Percentiles rank a stretch among this genome's conserved stretches.
These are phyloP conservation scores for Carassius carassius DNA, from an alignment of 2,113 vertebrate species.

Conservation along the genomic window DNA sequence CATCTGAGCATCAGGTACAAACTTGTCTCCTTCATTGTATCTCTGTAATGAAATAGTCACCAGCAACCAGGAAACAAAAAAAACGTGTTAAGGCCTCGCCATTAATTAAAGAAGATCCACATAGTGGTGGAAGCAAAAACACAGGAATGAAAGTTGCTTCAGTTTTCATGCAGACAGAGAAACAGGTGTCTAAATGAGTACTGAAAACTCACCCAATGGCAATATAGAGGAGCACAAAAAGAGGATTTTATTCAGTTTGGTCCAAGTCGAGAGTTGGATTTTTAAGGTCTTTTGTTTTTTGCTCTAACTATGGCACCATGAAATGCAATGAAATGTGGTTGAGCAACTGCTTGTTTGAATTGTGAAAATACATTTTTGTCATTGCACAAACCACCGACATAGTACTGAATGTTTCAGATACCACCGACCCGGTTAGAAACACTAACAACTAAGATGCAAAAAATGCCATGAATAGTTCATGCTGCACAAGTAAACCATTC, in stretches of 20 bases:
- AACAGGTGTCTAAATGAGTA: neutral
- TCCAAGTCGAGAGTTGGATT: conserved; percentile 30
- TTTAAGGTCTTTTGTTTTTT: neutral
- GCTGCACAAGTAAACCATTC: neutral
- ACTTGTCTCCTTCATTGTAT: conserved; percentile 58
- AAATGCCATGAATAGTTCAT: conserved; percentile 37
- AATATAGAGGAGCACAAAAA: neutral
- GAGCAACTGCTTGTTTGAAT: neutral
- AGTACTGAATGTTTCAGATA: conserved; percentile 11
- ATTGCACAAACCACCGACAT: neutral
- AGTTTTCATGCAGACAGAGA: neutral
- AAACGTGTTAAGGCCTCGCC: neutral
- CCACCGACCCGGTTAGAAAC: conserved; percentile 45
- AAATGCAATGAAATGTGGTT: neutral
- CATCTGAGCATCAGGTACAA: conserved; percentile 65
- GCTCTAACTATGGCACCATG: neutral
- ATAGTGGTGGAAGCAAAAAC: neutral
- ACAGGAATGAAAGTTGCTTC: conserved; percentile 22
- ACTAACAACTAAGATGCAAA: conserved; percentile 31
- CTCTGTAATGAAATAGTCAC: conserved; percentile 64
- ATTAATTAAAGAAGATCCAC: conserved; percentile 23
- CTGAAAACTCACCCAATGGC: neutral
- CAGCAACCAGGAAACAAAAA: conserved; percentile 50
- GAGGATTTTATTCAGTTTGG: conserved; percentile 47
- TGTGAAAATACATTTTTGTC: conserved; percentile 41